These are phyloP conservation scores for Chelidonichthys spinosus DNA, from an alignment of 2,797 vertebrate genomes.

Conservation along the genomic window DNA sequence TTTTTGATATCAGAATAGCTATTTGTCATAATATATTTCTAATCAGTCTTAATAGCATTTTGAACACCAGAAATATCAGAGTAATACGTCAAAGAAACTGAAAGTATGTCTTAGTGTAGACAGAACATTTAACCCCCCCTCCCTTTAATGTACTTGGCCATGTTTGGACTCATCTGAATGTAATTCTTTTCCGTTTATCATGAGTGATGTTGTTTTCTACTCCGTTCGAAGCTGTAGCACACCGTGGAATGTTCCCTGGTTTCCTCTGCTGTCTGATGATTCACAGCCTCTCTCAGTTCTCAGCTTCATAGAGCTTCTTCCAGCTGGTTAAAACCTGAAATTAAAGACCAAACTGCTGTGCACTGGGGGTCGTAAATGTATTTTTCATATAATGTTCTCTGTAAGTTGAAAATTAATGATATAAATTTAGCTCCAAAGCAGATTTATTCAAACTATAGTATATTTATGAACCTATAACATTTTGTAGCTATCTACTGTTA, in stretches of 20 bases:
- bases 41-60: slow-evolving; percentile 44
- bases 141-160: slow-evolving; percentile 36
- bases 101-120: slow-evolving; percentile 54
- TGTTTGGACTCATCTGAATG: slow-evolving; percentile 72
- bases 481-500: slow-evolving; percentile 83
- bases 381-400: slow-evolving; percentile 83
- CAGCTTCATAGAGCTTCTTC: slow-evolving; percentile 68
- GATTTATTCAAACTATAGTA: slow-evolving; percentile 82
- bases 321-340: slow-evolving; percentile 74
- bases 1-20: slow-evolving; percentile 5
- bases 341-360: slow-evolving; percentile 87
- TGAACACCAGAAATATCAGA: slow-evolving; percentile 32
- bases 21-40: slow-evolving; percentile 34
- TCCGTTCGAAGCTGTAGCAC: slow-evolving; percentile 57
- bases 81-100: slow-evolving; percentile 26
- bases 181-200: slow-evolving; percentile 55
- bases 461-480: slow-evolving; percentile 84
- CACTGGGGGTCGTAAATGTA: slow-evolving; percentile 82
- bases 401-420: slow-evolving; percentile 77
- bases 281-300: slow-evolving; percentile 63
- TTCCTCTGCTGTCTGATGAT: slow-evolving; percentile 53
- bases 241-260: slow-evolving; percentile 42
- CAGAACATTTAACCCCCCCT: slow-evolving; percentile 19
- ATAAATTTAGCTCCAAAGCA: slow-evolving; percentile 79
- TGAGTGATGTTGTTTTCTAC: slow-evolving; percentile 52